phyloP scores from a whole-genome alignment of 2,888 invertebrate species.

The Caenorhabditis angaria region DNA sequence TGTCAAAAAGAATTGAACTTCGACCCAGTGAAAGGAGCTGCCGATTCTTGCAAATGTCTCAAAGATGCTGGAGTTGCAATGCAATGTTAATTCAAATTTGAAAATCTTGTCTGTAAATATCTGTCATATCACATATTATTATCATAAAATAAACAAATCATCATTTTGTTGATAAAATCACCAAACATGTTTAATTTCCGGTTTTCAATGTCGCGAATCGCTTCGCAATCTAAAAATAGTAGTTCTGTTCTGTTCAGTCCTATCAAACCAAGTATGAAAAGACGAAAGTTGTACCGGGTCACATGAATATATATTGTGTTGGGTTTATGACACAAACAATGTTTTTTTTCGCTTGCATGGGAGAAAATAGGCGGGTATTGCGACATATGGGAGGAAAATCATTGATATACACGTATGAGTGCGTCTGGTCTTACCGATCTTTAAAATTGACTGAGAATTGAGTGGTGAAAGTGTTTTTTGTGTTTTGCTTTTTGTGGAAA shows the following conservation, averaged over 20 bases:
- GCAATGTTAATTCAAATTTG: constrained; percentile 27
- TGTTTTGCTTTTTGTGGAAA: too few species aligned
- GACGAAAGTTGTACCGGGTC: background rate
- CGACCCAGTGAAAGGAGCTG: constrained; percentile 57
- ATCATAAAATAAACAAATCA: too few species aligned
- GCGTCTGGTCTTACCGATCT: too few species aligned
- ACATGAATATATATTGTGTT: background rate
- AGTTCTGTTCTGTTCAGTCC: background rate
- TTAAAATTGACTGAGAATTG: too few species aligned
- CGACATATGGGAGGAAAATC: too few species aligned
- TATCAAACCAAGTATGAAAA: background rate
- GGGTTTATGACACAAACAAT: background rate
- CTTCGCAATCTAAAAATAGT: background rate
- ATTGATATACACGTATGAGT: too few species aligned
- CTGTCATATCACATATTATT: background rate
- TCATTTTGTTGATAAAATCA: too few species aligned
- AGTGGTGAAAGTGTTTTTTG: too few species aligned
- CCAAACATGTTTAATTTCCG: too few species aligned
- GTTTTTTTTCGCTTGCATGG: background rate
- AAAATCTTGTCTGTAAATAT: background rate
- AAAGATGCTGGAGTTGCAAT: constrained; percentile 62
- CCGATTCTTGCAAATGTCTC: constrained; percentile 64
- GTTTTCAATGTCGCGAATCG: background rate
- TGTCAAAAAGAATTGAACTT: constrained; percentile 62
- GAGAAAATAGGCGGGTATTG: too few species aligned